phyloP scores from a whole-genome alignment of 2,113 vertebrate genomes.

The Cyanoramphus novaezelandiae region DNA sequence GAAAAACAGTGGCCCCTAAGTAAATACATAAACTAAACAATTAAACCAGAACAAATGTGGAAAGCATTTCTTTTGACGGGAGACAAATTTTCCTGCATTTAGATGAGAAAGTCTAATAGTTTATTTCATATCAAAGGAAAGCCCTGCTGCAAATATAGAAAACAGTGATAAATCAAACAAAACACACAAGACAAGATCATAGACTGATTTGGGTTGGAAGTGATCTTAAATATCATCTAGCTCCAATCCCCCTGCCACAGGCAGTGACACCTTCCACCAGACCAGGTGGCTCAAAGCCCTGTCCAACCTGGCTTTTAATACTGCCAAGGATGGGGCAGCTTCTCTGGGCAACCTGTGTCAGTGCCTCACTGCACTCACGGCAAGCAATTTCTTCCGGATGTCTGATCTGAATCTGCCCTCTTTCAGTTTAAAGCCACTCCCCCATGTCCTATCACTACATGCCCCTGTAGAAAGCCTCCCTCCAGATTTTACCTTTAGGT shows the following conservation, averaged over 20 bases:
- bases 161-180: background rate
- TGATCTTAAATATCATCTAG: background rate
- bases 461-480: background rate
- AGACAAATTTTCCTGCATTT: background rate
- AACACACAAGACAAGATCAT: background rate
- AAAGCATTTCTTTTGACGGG: background rate
- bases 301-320: background rate
- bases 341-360: background rate
- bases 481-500: background rate
- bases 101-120: background rate
- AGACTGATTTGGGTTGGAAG: background rate
- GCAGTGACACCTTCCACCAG: background rate
- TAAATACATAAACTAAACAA: background rate
- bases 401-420: background rate
- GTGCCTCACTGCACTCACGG: background rate
- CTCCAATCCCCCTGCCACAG: background rate
- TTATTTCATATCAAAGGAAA: background rate
- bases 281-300: background rate
- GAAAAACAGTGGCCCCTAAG: background rate
- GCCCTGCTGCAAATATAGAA: background rate
- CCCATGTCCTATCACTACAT: background rate
- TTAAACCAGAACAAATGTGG: background rate
- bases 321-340: background rate
- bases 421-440: background rate
- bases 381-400: background rate